These are phyloP conservation scores for Acleris emargana DNA, from an alignment of 2,888 invertebrate genomes.

Conservation along the genomic window DNA sequence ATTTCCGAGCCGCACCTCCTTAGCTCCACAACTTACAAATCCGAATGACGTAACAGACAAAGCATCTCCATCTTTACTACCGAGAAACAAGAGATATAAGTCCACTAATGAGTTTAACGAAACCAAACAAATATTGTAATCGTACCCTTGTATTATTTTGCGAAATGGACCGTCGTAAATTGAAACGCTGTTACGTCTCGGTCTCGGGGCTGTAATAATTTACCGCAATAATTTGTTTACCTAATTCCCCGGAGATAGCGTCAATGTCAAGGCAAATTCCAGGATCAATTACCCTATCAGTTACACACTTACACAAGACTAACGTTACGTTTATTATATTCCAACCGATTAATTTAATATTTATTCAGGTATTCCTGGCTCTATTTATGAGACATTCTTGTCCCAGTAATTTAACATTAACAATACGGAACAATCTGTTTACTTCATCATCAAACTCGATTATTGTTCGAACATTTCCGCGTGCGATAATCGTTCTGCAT, in stretches of 20 bases:
- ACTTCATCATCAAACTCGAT: conserved; percentile 9
- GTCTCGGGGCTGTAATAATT: conserved; percentile 5
- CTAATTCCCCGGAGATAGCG: background rate
- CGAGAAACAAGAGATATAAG: conserved; percentile 22
- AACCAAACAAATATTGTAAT: conserved; percentile 22
- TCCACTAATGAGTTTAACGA: conserved; percentile 18
- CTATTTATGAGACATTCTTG: background rate
- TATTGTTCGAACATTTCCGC: conserved; percentile 20
- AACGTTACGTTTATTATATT: background rate
- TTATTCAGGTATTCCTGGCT: background rate
- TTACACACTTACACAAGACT: background rate
- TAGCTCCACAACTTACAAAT: conserved; percentile 28
- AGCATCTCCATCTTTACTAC: conserved; percentile 24
- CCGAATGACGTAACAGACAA: conserved; percentile 51
- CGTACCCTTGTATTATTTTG: conserved; percentile 12
- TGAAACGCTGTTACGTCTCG: background rate
- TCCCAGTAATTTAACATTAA: background rate
- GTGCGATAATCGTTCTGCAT: conserved; percentile 26
- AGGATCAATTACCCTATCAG: background rate
- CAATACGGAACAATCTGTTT: conserved; percentile 8
- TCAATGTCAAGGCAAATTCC: conserved; percentile 1
- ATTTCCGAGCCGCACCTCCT: conserved; percentile 56
- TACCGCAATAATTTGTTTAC: conserved; percentile 3
- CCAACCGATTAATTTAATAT: background rate
- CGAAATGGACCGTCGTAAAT: conserved; percentile 6